Percentiles rank a stretch among this genome's conserved stretches.
Evolutionary conservation across 2,797 vertebrate genomes (phyloP).

Genomic region (Margarornis squamiger): DNA sequence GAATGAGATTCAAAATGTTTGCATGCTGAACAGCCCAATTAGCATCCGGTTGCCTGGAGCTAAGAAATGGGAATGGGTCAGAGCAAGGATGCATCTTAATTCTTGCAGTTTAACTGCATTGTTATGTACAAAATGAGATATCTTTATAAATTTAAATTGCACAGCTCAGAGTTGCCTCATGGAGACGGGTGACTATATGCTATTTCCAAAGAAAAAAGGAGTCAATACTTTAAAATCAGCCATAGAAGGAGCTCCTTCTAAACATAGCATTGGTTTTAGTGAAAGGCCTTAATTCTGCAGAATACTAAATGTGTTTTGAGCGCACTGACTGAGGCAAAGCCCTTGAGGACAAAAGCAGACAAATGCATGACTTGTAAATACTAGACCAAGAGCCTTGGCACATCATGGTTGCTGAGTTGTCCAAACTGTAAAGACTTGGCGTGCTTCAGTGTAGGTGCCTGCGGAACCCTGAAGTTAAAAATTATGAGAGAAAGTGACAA

Average conservation of each 20-base stretch:
- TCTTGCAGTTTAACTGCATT: not conserved
- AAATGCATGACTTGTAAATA: not conserved
- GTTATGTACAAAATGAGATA: not conserved
- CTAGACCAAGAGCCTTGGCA: not conserved
- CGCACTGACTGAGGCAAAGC: not conserved
- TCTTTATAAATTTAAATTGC: not conserved
- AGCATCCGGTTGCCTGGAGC: conserved; percentile 24
- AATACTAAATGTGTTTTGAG: not conserved
- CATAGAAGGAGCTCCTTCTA: not conserved
- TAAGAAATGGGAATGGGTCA: not conserved
- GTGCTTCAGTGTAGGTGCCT: not conserved
- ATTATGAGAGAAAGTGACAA: not conserved
- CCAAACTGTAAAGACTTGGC: not conserved
- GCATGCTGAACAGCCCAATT: conserved; percentile 23
- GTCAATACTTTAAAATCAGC: not conserved
- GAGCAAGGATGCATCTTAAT: not conserved
- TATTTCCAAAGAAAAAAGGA: not conserved
- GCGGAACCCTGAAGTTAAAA: not conserved
- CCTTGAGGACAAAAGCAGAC: not conserved
- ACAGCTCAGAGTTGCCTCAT: not conserved
- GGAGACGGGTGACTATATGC: not conserved
- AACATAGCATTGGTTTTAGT: not conserved
- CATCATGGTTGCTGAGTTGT: not conserved
- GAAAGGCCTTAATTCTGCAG: not conserved
- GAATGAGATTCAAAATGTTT: conserved; percentile 48